Base-by-base conservation (phyloP, 64 coral and sea anemone genomes). In the Montipora efflorescens region DNA sequence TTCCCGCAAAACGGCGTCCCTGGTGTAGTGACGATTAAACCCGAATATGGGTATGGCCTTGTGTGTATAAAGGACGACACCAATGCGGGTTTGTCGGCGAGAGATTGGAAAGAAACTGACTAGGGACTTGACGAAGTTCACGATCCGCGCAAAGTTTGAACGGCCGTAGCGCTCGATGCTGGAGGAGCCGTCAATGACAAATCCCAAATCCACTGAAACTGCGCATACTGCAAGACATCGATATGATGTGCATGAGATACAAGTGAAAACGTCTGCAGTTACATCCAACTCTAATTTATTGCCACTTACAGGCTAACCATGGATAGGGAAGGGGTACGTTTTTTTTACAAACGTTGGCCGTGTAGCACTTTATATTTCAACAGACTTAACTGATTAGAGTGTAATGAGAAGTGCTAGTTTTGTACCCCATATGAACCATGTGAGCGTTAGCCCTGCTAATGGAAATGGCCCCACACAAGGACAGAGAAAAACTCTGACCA, bases 141-240 rank as follows among this genome's bases (percentile, higher is more conserved):
- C 49, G 8, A 93, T 14, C 2, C 81, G 80, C 16, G 11, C 84
- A 23, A 93, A 93, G 76, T 93, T 93, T 73, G 84, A 82, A 25
- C 67, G 81, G 6, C 90, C 79, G 19, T 74, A 47, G 16, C 91
- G 81, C 11, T 87, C 83, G 9, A 93, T 93, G 75, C 91, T 87
- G 21, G 57, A 58, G 5, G 92, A 93, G 23, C 92, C 84, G 16
- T 93, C 92, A 58, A 88, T 79, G 7, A 93, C 10, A 67, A 93
- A 93, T 47, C 84, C 84, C 36, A 93, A 45, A 48, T 93, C 92
- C 20, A 93, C 15, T 4, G 53, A 18, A 64, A 75, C 59, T 8
- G 77, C 61, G 53, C 92, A 93, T 14, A 87, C 92, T 93, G 68
- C 14, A 8, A 93, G 7, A 50, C 4, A 14, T 16, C 8, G 13